phyloP scores from a whole-genome alignment of 2,113 vertebrate genomes.

The cat (Felis catus) region F.catus_Fca126_mat1.0 CM031417.1:143838001-143838500 shows the following conservation, averaged over 20 bases:
- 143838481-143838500: accelerated
- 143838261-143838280: accelerated
- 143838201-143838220: accelerated
- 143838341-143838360: accelerated
- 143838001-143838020: neutral
- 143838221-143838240: accelerated
- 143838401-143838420: neutral
- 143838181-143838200: neutral
- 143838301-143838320: neutral
- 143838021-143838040: accelerated
- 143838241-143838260: accelerated
- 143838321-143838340: neutral
- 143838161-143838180: accelerated
- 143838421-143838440: accelerated
- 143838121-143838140: neutral
- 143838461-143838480: accelerated
- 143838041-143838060: neutral
- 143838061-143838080: neutral
- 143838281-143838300: neutral
- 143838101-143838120: accelerated
- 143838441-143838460: accelerated
- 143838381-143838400: accelerated
- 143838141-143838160: accelerated
- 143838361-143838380: accelerated
- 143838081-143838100: accelerated